Conservation (phyloP, 64 coral and sea anemone species). For the Cladopsammia gracilis region DNA sequence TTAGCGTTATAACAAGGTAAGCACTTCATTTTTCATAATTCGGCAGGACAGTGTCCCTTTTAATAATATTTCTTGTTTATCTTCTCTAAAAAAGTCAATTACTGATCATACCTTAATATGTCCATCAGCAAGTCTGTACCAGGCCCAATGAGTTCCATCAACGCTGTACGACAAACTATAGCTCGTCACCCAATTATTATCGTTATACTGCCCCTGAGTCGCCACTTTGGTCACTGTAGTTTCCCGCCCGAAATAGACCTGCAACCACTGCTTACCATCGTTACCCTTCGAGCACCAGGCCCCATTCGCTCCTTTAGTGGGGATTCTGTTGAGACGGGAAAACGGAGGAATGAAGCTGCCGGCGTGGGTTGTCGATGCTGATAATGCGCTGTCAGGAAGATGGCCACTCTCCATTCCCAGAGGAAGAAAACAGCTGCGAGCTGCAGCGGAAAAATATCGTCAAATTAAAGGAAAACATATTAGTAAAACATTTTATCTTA, state of each 20-base stretch:
- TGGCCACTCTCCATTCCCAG: conserved; percentile 36
- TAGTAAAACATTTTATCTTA: no score
- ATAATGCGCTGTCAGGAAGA: conserved; percentile 7
- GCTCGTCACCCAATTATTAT: conserved; percentile 12
- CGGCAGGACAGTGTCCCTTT: no score
- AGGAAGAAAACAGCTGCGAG: conserved; percentile 31
- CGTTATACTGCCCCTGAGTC: conserved; percentile 39
- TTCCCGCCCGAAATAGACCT: conserved; percentile 1
- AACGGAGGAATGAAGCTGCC: background rate
- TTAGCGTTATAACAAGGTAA: no score
- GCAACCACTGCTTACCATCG: conserved; percentile 27
- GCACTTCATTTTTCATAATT: no score
- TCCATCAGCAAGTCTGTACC: conserved; percentile 40
- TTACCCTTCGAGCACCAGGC: conserved; percentile 12
- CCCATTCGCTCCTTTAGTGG: background rate
- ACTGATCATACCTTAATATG: conserved; percentile 34
- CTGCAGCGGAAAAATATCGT: background rate
- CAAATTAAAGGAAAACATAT: background rate
- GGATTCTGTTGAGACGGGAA: conserved; percentile 16
- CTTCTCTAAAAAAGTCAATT: no score
- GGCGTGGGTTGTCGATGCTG: background rate
- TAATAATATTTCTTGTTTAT: no score
- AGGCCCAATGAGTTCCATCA: conserved; percentile 28
- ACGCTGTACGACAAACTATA: conserved; percentile 55
- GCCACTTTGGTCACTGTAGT: conserved; percentile 35